Conservation (phyloP, 1,140 invertebrate species). For the Diprion similis region DNA sequence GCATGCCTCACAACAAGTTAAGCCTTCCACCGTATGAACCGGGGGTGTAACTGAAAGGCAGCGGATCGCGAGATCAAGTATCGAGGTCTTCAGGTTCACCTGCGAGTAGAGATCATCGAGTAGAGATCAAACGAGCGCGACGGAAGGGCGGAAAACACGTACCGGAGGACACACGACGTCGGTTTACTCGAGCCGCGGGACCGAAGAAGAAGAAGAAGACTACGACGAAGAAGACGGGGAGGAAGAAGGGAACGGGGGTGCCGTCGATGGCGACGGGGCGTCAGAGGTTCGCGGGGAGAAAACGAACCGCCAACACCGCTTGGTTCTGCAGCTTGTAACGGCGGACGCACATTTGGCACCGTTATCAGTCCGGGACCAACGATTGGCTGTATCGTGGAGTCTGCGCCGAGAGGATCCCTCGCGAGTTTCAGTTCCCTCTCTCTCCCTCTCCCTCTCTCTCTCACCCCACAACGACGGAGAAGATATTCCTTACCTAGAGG, state of each 20-base stretch:
- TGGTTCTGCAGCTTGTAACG: conserved; percentile 42
- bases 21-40: neutral
- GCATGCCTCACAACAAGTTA: conserved; percentile 16
- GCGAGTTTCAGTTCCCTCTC: conserved; percentile 6
- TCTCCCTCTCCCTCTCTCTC: conserved; percentile 18
- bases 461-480: conserved; percentile 27
- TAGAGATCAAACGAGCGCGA: neutral
- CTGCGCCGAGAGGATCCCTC: conserved; percentile 47
- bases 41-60: neutral
- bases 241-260: conserved; percentile 9
- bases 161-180: neutral
- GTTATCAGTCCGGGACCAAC: conserved; percentile 60
- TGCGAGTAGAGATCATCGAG: no score
- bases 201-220: conserved; percentile 21
- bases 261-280: conserved; percentile 11
- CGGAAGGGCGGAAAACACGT: conserved; percentile 1
- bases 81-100: no score
- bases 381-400: conserved; percentile 60
- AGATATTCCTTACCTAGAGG: conserved; percentile 47
- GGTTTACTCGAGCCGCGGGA: conserved; percentile 1
- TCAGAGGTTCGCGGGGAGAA: conserved; percentile 22
- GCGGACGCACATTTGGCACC: conserved; percentile 57
- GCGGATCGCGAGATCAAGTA: neutral
- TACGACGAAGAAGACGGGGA: conserved; percentile 3
- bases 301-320: conserved; percentile 51